These are phyloP conservation scores for Drosophila cracens DNA, from an alignment of 2,888 invertebrate species.

Conservation along the genomic window DNA sequence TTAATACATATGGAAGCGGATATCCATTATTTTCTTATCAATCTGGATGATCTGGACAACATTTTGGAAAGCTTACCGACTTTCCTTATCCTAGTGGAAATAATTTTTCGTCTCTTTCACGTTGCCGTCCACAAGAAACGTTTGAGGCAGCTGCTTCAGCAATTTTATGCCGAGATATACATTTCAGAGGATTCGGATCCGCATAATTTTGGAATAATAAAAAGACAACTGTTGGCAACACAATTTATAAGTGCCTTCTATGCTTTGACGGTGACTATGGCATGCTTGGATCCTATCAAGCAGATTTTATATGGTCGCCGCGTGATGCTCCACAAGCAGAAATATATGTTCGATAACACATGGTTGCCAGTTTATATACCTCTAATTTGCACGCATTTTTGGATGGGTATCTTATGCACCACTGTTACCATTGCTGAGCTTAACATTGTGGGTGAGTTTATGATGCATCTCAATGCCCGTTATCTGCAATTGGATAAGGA, in stretches of 20 bases:
- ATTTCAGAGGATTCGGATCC: slow-evolving; percentile 48
- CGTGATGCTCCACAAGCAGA: slow-evolving; percentile 69
- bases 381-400: slow-evolving; percentile 47
- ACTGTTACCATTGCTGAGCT: slow-evolving; percentile 66
- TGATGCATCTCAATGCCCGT: slow-evolving; percentile 76
- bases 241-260: slow-evolving; percentile 64
- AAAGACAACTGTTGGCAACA: slow-evolving; percentile 55
- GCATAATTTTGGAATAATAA: slow-evolving; percentile 47
- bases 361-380: slow-evolving; percentile 53
- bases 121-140: slow-evolving; percentile 48
- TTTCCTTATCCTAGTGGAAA: slow-evolving; percentile 62
- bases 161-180: slow-evolving; percentile 70
- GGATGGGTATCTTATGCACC: slow-evolving; percentile 60
- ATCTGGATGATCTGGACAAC: slow-evolving; percentile 54
- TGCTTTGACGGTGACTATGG: slow-evolving; percentile 56
- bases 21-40: slow-evolving; percentile 52
- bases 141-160: slow-evolving; percentile 59
- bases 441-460: slow-evolving; percentile 70
- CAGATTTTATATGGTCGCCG: slow-evolving; percentile 51
- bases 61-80: slow-evolving; percentile 67
- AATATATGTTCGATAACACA: slow-evolving; percentile 65
- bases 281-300: slow-evolving; percentile 47
- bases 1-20: slow-evolving; percentile 62
- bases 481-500: slow-evolving; percentile 70
- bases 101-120: slow-evolving; percentile 62